Base-by-base conservation (phyloP, 2,888 invertebrate species). In the Acheta domesticus region DNA sequence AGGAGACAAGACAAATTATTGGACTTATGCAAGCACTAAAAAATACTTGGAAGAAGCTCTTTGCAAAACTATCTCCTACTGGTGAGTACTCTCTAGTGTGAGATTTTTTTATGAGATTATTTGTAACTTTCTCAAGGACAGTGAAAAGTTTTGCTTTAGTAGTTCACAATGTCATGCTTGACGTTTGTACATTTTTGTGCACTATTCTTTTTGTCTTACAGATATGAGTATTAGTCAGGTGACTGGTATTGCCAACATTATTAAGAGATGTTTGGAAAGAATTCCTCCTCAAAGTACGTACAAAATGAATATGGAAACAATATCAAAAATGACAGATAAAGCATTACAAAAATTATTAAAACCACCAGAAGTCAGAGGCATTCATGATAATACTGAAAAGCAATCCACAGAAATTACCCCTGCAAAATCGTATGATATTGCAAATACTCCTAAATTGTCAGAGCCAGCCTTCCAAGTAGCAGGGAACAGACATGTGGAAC, bases 221-320 rank as follows among this genome's bases (percentile, higher is more conserved):
- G 78, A 78, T 78, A 23, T 78, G 49, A 73, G 36, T 14, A 12
- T n/a, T 36, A 11, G n/a, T 5, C 78, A 78, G 78, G 11, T 78
- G 74, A 48, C 62, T 12, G 20, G 36, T 36, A 21, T 78, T 20
- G n/a, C 50, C 11, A 36, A 3, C n/a, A 16, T 78, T 12, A 20
- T 78, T 21, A 78, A n/a, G 23, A 62, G 74, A 12, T 78, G 73
- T 36, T 78, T 78, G n/a, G 36, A 74, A 48, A 78, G 74, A 73
- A 48, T 78, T 12, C 78, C 78, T n/a, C 11, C 16, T 73, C 12
- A 16, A 5, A 73, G 74, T 48, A 36, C 8, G 8, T 50, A 73
- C 16, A 77, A 20, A 11, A n/a, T 0, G 16, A 62, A 14, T 19
- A 48, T 77, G 49, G n/a, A 49, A 23, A 16, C 1, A 16, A 19